Percentiles rank a stretch among this genome's conserved stretches.
These are phyloP conservation scores for Diachrysia chrysitis DNA, from an alignment of 2,888 invertebrate species.

Conservation along the genomic window DNA sequence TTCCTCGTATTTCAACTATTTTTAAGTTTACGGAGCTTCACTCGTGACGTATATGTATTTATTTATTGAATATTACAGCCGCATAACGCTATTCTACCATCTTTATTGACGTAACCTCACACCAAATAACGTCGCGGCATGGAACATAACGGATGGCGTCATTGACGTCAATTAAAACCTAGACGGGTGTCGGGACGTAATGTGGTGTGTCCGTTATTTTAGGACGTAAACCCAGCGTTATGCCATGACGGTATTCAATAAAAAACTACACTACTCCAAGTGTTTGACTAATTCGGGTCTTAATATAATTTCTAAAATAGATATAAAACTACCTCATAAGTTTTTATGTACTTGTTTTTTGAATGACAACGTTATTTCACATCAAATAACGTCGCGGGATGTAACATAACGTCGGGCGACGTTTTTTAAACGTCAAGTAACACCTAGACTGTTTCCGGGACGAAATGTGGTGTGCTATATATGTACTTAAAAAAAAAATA, in stretches of 20 bases:
- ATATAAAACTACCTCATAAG: conserved; percentile 1
- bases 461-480: conserved; percentile 6
- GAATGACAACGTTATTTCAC: conserved; percentile 8
- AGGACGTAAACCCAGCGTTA: no score
- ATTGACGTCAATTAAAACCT: background rate
- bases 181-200: background rate
- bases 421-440: background rate
- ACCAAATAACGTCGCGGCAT: background rate
- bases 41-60: background rate
- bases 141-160: background rate
- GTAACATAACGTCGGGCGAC: background rate
- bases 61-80: background rate
- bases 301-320: background rate
- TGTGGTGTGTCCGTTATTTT: conserved; percentile 15
- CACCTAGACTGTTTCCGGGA: background rate
- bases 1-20: background rate
- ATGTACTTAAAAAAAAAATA: background rate
- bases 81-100: background rate
- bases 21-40: no score
- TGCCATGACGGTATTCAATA: no score
- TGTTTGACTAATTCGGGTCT: background rate
- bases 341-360: conserved; percentile 1
- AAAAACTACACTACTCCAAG: no score
- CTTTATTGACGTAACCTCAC: conserved; percentile 12
- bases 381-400: background rate